A percentile compares a stretch with the other conserved stretches of the same genome.
Evolutionary conservation across 2,888 invertebrate species (phyloP).

Genomic region (Aquatica leii): DNA sequence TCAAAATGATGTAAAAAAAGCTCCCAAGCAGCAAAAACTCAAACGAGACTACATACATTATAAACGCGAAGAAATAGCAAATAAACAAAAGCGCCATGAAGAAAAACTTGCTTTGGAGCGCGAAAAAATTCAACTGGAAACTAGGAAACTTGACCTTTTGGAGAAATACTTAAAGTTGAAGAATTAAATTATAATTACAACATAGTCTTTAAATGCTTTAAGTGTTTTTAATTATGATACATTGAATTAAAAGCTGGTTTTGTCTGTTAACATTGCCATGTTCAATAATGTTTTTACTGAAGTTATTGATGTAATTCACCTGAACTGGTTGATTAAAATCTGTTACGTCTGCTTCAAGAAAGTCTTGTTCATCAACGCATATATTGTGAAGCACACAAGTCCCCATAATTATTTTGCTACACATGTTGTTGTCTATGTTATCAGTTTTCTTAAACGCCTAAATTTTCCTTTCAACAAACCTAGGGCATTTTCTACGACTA

Average conservation of each 20-base stretch:
- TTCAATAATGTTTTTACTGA: background rate
- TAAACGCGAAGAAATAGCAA: background rate
- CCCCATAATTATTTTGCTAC: slow-evolving; percentile 16
- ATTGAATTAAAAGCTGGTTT: background rate
- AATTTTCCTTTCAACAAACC: slow-evolving; percentile 10
- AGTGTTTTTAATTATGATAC: background rate
- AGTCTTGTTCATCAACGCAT: slow-evolving; percentile 9
- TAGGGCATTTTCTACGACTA: slow-evolving; percentile 11
- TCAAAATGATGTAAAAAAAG: background rate
- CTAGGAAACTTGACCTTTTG: slow-evolving; percentile 11
- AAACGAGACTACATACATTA: background rate
- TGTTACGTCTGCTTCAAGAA: slow-evolving; percentile 6
- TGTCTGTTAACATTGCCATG: background rate
- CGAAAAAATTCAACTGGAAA: slow-evolving; percentile 13
- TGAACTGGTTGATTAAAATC: slow-evolving; percentile 17
- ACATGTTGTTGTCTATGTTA: slow-evolving; percentile 4
- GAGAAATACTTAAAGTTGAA: slow-evolving; percentile 8
- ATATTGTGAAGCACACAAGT: slow-evolving; percentile 15
- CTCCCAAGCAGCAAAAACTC: background rate
- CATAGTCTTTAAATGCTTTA: background rate
- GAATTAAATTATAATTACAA: background rate
- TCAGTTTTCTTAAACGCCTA: slow-evolving; percentile 12
- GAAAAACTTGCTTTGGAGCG: background rate
- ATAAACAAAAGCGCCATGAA: slow-evolving; percentile 13
- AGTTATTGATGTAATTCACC: background rate